phyloP scores from a whole-genome alignment of 2,113 vertebrate species.

The Taurulus bubalis region DNA sequence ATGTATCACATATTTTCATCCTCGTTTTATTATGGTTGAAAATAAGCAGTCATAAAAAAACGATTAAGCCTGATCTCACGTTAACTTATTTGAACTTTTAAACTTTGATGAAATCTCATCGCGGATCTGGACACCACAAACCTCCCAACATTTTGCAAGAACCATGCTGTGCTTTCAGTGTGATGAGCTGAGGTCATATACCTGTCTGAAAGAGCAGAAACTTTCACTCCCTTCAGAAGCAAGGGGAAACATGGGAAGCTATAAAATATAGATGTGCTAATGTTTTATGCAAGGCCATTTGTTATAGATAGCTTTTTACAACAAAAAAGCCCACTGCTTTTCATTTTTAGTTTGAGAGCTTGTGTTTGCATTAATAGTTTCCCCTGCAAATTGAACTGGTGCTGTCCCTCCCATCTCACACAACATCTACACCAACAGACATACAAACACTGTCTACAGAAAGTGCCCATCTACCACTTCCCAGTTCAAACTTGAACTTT shows the following conservation, averaged over 20 bases:
- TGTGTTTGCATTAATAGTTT: constrained; percentile 38
- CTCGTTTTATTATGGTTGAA: constrained; percentile 30
- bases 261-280: constrained; percentile 77
- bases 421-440: not conserved
- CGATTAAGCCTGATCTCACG: constrained; percentile 8
- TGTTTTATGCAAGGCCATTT: constrained; percentile 80
- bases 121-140: constrained; percentile 18
- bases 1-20: not conserved
- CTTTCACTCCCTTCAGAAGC: constrained; percentile 56
- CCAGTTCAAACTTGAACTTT: not conserved
- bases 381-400: constrained; percentile 29
- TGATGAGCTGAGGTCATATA: constrained; percentile 61
- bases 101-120: constrained; percentile 27
- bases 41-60: constrained; percentile 34
- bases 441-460: not conserved
- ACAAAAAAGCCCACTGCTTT: constrained; percentile 65
- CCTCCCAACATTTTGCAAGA: constrained; percentile 33
- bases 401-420: not conserved
- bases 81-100: constrained; percentile 40
- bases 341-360: constrained; percentile 51
- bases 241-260: constrained; percentile 69
- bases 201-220: constrained; percentile 63
- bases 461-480: not conserved
- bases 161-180: constrained; percentile 31
- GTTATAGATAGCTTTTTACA: constrained; percentile 78